Base-by-base conservation (phyloP, 2,888 invertebrate genomes). In the Caenorhabditis sp. region DNA sequence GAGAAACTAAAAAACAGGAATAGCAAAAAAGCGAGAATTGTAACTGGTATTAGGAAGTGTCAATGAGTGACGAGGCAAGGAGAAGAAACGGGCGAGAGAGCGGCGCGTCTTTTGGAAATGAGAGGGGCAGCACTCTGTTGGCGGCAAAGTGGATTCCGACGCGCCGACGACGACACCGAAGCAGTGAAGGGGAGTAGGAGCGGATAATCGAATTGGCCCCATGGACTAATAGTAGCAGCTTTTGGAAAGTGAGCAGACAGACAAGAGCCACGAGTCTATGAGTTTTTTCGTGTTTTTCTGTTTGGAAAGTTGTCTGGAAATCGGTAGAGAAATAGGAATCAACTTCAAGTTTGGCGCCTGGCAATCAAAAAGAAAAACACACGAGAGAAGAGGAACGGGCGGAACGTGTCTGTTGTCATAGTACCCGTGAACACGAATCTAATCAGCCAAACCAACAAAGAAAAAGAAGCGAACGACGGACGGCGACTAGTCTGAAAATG, bases 121-220 rank as follows among this genome's bases (percentile, higher is more conserved):
- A 60, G 60, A 5, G 47, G 13, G 40, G 40, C 40, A 61, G 71
- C 62, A 62, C 62, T 64, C 72, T 56, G 56, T 56, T 22, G 72
- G 50, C 37, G 37, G 51, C 44, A 74, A 74, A 65, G 65, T 65
- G 74, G 74, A 72, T 72, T 72, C 55, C 64, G 47, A n/a, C 35
- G 5, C 35, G 35, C 5, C 15, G 44, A 53, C 22, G 40, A 50
- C 56, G 58, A 60, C 58, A 65, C 58, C 70, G 70, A 56, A 47
- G 69, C 47, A 56, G 51, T 40, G 65, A 32, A 32, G 32, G 64
- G 40, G 65, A 60, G 65, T 32, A 53, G 50, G 40, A 40, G 40
- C 40, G 40, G 65, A 74, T 74, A 74, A 74, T 74, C 74, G 65
- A 74, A 74, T 74, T 74, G 65, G 65, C 35, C 60, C 72, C 65